Base-by-base conservation (phyloP, 2,888 invertebrate genomes). In the Osmoderma eremita region DNA sequence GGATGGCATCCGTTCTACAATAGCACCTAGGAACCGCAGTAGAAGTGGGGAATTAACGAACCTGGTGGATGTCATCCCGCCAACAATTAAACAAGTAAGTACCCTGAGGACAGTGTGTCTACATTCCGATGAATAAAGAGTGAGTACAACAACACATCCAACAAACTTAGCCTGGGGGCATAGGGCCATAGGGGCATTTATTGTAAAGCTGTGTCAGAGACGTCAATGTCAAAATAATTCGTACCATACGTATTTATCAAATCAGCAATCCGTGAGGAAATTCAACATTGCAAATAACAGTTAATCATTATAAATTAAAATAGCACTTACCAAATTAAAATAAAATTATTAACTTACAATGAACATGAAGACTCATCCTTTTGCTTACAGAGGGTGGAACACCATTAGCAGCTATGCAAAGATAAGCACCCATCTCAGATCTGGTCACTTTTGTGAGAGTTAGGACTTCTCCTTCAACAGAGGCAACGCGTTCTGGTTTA, bases 341-440 rank as follows among this genome's bases (percentile, higher is more conserved):
- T 24, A 24, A 24, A 24, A 24, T 24, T 48, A 3, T 4, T 39
- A 85, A 93, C 94, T 93, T 83, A 94, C 94, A 94, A 83, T 94
- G 93, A 74, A 94, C 93, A 83, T 93, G 93, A 69, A 94, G 88
- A 91, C 93, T 93, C 88, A 94, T 91, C 80, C 94, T 86, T 84
- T 94, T 94, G 86, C 93, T 94, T 80, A 94, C 94, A 48, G 93
- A 90, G 38, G 94, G 94, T 36, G 94, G 94, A 18, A 94, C 92
- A 48, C 93, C 93, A 79, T 94, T 94, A 74, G 92, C 91, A 65
- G 94, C 94, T 82, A 94, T 93, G 84, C 94, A 94, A 77, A 94
- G 86, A 82, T 94, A 94, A 65, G 91, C 91, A 62, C 93, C 93
- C 93, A 94, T 93, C 85, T 95, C 94, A 56, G 93, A 93, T 73